phyloP scores from a whole-genome alignment of 2,888 invertebrate genomes.

The Drosophila buzzatii region DNA sequence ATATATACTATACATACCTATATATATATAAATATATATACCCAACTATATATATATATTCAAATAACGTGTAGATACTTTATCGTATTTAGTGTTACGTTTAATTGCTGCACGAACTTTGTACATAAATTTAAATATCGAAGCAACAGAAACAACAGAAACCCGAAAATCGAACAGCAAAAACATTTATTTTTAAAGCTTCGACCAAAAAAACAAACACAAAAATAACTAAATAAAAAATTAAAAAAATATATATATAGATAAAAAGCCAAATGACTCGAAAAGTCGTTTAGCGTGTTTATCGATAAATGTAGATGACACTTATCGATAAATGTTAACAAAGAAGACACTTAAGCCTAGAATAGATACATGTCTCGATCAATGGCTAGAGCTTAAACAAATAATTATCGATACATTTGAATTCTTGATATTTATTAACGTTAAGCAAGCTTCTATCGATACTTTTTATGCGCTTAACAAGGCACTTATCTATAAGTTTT shows the following conservation, averaged over 20 bases:
- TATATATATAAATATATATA: conserved; percentile 27
- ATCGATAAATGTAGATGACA: conserved; percentile 4
- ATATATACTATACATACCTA: conserved; percentile 31
- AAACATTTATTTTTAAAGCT: conserved; percentile 58
- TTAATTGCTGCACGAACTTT: conserved; percentile 80
- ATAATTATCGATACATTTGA: neutral
- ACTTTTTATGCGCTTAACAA: neutral
- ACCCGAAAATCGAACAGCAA: conserved; percentile 3
- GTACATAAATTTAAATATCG: conserved; percentile 74
- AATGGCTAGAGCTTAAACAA: neutral
- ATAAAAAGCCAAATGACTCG: neutral
- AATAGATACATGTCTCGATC: neutral
- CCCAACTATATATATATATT: conserved; percentile 15
- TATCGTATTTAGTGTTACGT: conserved; percentile 65
- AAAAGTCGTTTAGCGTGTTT: neutral
- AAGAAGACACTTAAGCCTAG: neutral
- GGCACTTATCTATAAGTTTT: neutral
- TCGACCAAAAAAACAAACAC: conserved; percentile 61
- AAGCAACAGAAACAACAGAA: conserved; percentile 48
- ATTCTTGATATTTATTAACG: too few species aligned
- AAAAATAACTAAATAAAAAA: conserved; percentile 2
- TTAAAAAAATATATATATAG: neutral
- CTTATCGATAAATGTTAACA: neutral
- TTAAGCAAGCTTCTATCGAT: neutral
- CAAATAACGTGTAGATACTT: conserved; percentile 53